phyloP scores from a whole-genome alignment of 2,888 invertebrate species.

The Mesorhabditis spiculigera region DNA sequence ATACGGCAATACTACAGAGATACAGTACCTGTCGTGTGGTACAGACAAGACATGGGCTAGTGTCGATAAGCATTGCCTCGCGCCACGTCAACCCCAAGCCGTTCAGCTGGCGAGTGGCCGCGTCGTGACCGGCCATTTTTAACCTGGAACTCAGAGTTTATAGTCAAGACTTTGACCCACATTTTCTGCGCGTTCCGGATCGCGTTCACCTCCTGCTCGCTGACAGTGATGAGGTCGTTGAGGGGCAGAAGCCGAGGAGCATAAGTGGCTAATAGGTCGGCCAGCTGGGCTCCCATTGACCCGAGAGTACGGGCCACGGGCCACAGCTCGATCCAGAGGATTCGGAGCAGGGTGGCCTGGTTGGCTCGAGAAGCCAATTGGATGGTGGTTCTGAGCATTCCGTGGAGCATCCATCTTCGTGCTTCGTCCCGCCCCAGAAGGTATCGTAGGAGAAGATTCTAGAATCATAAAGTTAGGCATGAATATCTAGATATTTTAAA shows the following conservation, averaged over 20 bases:
- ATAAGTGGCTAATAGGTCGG: conserved; percentile 90
- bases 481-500: not conserved
- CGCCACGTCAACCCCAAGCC: conserved; percentile 30
- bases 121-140: conserved; percentile 21
- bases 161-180: conserved; percentile 7
- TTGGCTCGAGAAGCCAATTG: conserved; percentile 33
- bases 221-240: conserved; percentile 21
- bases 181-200: conserved; percentile 15
- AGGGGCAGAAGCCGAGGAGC: conserved; percentile 72
- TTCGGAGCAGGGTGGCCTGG: conserved; percentile 67
- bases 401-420: conserved; percentile 34
- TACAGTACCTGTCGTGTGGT: conserved; percentile 17
- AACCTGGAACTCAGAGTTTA: conserved; percentile 11
- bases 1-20: not conserved
- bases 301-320: conserved; percentile 84
- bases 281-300: conserved; percentile 89
- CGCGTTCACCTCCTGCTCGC: conserved; percentile 19
- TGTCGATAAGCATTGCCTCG: conserved; percentile 66
- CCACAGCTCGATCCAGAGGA: conserved; percentile 80
- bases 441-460: conserved; percentile 28
- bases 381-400: conserved; percentile 33
- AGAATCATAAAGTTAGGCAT: conserved; percentile 14
- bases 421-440: conserved; percentile 29
- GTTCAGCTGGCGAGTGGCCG: conserved; percentile 21
- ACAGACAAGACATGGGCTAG: conserved; percentile 93